phyloP scores from a whole-genome alignment of 2,113 vertebrate species.

The Microcebus ravelobensis region DNA sequence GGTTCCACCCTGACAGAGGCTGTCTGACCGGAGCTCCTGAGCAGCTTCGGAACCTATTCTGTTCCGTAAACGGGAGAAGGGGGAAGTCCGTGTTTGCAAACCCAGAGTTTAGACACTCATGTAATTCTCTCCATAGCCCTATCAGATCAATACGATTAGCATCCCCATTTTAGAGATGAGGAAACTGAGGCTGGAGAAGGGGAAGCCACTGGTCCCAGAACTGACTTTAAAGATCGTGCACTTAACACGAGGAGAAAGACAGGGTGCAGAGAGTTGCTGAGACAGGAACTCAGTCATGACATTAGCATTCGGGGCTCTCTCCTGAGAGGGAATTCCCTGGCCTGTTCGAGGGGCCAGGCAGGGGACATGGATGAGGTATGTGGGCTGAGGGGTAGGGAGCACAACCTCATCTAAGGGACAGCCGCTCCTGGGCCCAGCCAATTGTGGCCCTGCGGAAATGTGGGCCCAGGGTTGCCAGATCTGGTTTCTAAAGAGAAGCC shows the following conservation, averaged over 20 bases:
- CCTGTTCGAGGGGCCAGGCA: too few relatives aligned
- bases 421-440: background rate
- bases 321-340: background rate
- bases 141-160: background rate
- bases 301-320: background rate
- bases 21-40: background rate
- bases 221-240: background rate
- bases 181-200: background rate
- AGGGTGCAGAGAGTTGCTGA: background rate
- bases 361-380: rapidly evolving
- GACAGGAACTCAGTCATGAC: background rate
- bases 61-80: background rate
- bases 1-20: too few relatives aligned
- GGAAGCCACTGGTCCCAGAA: background rate
- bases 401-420: background rate
- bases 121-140: background rate
- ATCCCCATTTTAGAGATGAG: background rate
- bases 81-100: background rate
- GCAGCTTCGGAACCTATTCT: background rate
- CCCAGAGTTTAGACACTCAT: background rate
- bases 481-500: slow-evolving; percentile 70
- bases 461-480: slow-evolving; percentile 49
- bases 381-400: background rate
- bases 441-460: background rate
- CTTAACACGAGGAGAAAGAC: background rate